A percentile compares a stretch with the other conserved stretches of the same genome.
Evolutionary conservation across 2,888 invertebrate genomes (phyloP).

Genomic region (Nephrotoma appendiculata): DNA sequence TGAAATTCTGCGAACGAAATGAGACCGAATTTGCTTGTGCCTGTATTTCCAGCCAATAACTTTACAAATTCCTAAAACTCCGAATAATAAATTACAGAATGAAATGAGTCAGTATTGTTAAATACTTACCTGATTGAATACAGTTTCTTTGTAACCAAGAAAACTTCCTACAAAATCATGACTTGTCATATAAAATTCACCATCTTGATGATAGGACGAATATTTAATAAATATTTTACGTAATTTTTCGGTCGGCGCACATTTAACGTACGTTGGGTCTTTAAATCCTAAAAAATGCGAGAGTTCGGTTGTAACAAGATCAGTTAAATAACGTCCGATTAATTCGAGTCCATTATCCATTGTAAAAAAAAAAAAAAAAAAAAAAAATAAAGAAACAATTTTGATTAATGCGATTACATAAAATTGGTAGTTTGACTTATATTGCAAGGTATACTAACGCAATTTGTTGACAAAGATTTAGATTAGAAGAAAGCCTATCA

Average conservation of each 20-base stretch:
- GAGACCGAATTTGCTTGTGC: slow-evolving; percentile 86
- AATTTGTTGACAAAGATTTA: too few species aligned
- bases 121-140: slow-evolving; percentile 37
- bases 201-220: slow-evolving; percentile 73
- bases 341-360: not conserved
- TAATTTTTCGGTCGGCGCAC: slow-evolving; percentile 77
- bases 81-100: slow-evolving; percentile 4
- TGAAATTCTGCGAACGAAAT: slow-evolving; percentile 96
- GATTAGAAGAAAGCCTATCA: too few species aligned
- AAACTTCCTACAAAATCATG: slow-evolving; percentile 88
- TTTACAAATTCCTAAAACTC: slow-evolving; percentile 58
- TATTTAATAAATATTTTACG: slow-evolving; percentile 84
- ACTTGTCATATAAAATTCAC: slow-evolving; percentile 83
- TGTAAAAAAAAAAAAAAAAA: not conserved
- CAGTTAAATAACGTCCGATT: not conserved
- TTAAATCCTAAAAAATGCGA: slow-evolving; percentile 30
- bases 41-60: slow-evolving; percentile 81
- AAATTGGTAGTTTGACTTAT: not conserved
- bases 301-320: not conserved
- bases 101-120: not conserved
- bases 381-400: not conserved
- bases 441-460: not conserved
- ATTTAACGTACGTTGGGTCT: slow-evolving; percentile 76
- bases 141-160: slow-evolving; percentile 68
- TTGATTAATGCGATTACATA: not conserved